Conservation (phyloP, 2,797 vertebrate genomes). For the Aplochiton taeniatus region DNA sequence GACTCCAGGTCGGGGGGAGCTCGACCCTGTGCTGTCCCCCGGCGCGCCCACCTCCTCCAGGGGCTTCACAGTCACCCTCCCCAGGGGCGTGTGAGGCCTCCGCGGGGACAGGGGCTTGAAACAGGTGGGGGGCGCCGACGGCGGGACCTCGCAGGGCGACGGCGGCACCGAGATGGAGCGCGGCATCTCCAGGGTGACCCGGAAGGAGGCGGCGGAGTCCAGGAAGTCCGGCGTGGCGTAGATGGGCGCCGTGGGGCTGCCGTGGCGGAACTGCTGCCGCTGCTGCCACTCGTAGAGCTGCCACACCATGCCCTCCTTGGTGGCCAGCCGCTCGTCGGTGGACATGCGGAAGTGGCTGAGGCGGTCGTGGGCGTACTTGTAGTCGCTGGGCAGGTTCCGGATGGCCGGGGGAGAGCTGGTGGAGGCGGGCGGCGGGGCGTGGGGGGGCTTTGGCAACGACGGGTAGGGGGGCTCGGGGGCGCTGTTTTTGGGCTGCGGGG, state of each 20-base stretch:
- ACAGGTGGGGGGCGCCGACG: slow-evolving; percentile 70
- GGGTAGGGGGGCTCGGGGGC: slow-evolving; percentile 82
- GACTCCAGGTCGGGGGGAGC: slow-evolving; percentile 82
- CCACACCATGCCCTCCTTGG: slow-evolving; percentile 95
- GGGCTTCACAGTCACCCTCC: slow-evolving; percentile 89
- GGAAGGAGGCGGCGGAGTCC: slow-evolving; percentile 83
- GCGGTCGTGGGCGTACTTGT: slow-evolving; percentile 96
- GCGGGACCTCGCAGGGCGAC: slow-evolving; percentile 90
- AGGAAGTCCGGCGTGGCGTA: slow-evolving; percentile 81
- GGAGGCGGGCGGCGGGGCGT: slow-evolving; percentile 78
- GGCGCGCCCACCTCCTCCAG: slow-evolving; percentile 75
- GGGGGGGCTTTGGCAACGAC: slow-evolving; percentile 88
- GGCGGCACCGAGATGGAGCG: slow-evolving; percentile 94
- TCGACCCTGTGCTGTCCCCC: slow-evolving; percentile 78
- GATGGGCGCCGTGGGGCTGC: slow-evolving; percentile 89
- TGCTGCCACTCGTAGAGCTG: slow-evolving; percentile 99
- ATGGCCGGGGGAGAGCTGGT: slow-evolving; percentile 79
- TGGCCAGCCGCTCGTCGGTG: slow-evolving; percentile 88
- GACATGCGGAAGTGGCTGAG: slow-evolving; percentile 98
- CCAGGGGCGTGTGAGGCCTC: slow-evolving; percentile 92
- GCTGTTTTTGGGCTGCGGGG: slow-evolving; percentile 80
- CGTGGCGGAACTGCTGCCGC: slow-evolving; percentile 94
- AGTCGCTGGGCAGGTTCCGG: slow-evolving; percentile 91
- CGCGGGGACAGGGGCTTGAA: slow-evolving; percentile 81
- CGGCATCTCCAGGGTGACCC: slow-evolving; percentile 90